Percentiles rank a stretch among this genome's conserved stretches.
Conservation (phyloP, 2,797 vertebrate species). For the Fundulus diaphanus region DNA sequence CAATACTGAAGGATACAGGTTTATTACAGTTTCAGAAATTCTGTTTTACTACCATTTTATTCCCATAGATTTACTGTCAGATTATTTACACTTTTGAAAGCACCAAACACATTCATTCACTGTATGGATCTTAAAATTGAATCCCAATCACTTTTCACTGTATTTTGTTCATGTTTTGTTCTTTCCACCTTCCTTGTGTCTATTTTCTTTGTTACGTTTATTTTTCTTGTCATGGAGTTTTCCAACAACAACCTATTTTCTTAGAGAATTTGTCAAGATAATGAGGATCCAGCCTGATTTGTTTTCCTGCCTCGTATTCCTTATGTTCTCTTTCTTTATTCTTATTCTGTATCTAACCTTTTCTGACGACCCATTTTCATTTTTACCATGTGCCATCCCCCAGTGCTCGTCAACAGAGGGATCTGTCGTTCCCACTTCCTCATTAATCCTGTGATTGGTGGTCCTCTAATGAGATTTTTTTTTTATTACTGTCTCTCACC, state of each 20-base stretch:
- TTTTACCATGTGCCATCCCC: conserved; percentile 25
- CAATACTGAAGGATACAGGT: background rate
- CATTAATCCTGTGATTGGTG: conserved; percentile 83
- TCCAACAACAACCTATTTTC: conserved; percentile 34
- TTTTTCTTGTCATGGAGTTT: conserved; percentile 59
- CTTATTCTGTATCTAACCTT: conserved; percentile 24
- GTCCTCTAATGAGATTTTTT: conserved; percentile 81
- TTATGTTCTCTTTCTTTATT: conserved; percentile 40
- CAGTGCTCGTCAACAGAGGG: conserved; percentile 18
- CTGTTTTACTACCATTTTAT: conserved; percentile 25
- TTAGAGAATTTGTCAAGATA: conserved; percentile 59
- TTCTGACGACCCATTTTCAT: conserved; percentile 34
- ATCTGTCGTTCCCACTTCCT: conserved; percentile 73
- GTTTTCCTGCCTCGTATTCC: conserved; percentile 28
- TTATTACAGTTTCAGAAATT: conserved; percentile 16
- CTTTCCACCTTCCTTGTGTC: conserved; percentile 13
- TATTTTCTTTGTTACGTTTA: conserved; percentile 45
- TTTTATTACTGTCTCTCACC: conserved; percentile 33
- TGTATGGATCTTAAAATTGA: background rate
- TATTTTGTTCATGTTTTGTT: conserved; percentile 22
- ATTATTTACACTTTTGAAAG: conserved; percentile 26
- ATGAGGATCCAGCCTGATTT: conserved; percentile 47
- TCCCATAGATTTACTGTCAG: conserved; percentile 40
- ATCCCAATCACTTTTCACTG: conserved; percentile 10
- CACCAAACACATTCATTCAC: conserved; percentile 13